Percentiles rank a stretch among this genome's conserved stretches.
These are phyloP conservation scores for Sisyra terminalis DNA, from an alignment of 2,888 invertebrate genomes.

Conservation along the genomic window DNA sequence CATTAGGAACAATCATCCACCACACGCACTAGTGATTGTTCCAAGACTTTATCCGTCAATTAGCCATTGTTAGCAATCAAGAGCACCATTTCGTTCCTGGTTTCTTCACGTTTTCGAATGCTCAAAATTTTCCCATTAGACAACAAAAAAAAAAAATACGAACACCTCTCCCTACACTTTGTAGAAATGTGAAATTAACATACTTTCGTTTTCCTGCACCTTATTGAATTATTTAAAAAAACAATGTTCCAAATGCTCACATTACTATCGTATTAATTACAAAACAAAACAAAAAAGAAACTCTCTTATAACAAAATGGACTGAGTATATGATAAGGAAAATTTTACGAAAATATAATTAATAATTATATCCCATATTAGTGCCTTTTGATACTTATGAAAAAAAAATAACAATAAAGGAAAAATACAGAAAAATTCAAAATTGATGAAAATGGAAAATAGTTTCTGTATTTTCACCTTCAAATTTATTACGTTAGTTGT, in stretches of 20 bases:
- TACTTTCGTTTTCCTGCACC: no score
- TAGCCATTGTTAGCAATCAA: background rate
- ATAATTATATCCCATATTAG: background rate
- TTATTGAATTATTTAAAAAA: no score
- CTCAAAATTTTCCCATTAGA: no score
- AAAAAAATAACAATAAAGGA: background rate
- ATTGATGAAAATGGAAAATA: no score
- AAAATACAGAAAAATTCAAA: background rate
- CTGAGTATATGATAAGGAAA: background rate
- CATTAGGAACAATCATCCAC: background rate
- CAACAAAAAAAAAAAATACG: no score
- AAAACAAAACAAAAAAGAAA: background rate
- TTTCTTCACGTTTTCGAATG: background rate
- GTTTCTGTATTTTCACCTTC: background rate
- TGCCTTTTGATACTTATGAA: background rate
- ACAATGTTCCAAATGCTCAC: no score
- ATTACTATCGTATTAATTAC: no score
- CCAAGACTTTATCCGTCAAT: background rate
- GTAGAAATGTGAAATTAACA: no score
- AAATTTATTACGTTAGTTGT: no score
- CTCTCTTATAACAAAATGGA: background rate
- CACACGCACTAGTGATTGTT: background rate
- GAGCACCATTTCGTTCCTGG: background rate
- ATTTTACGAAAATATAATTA: background rate
- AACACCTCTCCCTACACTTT: no score